Base-by-base conservation (phyloP, 2,113 vertebrate species). In the Ictidomys tridecemlineatus region DNA sequence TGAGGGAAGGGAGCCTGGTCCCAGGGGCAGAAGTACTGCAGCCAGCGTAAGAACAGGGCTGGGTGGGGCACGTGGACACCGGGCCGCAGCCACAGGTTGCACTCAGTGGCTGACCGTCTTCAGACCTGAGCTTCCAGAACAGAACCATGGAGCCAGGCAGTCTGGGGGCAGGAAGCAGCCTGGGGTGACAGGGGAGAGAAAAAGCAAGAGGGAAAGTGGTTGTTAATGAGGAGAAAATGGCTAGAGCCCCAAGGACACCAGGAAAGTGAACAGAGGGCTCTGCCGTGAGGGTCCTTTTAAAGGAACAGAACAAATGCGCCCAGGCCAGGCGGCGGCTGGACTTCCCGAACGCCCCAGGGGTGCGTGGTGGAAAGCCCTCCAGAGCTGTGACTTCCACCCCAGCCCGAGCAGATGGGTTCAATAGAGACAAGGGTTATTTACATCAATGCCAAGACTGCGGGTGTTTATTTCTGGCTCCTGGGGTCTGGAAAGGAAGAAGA, bases 401-500 rank as follows among this genome's bases (percentile, higher is more conserved):
- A 56, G 94, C 53, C 93, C 0, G n/a, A 97, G 97, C 97, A 97
- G 96, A 97, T 98, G 97, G 89, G 93, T 97, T 96, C 96, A 96
- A 96, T 98, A 95, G 96, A 96, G 82, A 83, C 84, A 28, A 61
- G 7, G 88, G 91, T 97, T 97, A 96, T 98, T 98, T 96, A 96
- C 97, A 98, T 94, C 95, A 76, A n/a, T 30, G 89, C 0, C 11
- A 95, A 96, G 94, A 76, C 89, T 80, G 58, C 18, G 1, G 80
- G 83, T 83, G 89, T 96, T 96, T 95, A 96, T 95, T 96, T 96
- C 93, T 96, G 95, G 96, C 97, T 98, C 97, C 97, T 94, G 96
- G 94, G 94, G 91, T 95, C 85, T 95, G 96, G 97, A 95, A 92
- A 90, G 85, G 94, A 96, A 96, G 82, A 96, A 67, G 73, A 97